Conservation (phyloP, 2,888 invertebrate genomes). For the Drosophila colorata region DNA sequence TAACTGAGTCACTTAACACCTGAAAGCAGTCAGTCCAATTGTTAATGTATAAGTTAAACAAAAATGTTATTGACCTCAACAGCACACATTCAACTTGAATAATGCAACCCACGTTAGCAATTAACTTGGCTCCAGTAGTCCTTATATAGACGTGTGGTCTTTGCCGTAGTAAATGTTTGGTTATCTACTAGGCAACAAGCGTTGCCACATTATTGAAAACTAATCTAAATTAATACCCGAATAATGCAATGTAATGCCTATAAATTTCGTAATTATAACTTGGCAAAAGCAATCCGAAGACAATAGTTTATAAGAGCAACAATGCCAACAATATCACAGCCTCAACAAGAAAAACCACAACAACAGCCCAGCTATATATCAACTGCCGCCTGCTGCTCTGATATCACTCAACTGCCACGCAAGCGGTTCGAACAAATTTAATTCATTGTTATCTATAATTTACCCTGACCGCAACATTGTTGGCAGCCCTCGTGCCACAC, state of each 20-base stretch:
- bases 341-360: slow-evolving; percentile 12
- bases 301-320: slow-evolving; percentile 33
- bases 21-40: slow-evolving; percentile 40
- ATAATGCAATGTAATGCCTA: too few relatives aligned
- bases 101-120: neutral
- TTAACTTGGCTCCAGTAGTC: neutral
- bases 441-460: slow-evolving; percentile 68
- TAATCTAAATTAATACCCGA: too few relatives aligned
- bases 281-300: slow-evolving; percentile 33
- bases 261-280: slow-evolving; percentile 40
- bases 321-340: slow-evolving; percentile 12
- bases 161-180: too few relatives aligned
- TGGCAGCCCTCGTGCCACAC: slow-evolving; percentile 1
- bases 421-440: slow-evolving; percentile 61
- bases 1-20: slow-evolving; percentile 23
- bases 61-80: slow-evolving; percentile 59
- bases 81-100: neutral
- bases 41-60: slow-evolving; percentile 49
- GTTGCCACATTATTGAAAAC: too few relatives aligned
- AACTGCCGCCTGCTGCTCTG: slow-evolving; percentile 26
- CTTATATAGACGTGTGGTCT: too few relatives aligned
- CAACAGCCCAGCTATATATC: slow-evolving; percentile 27
- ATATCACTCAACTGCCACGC: slow-evolving; percentile 8
- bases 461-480: slow-evolving; percentile 36
- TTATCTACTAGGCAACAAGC: too few relatives aligned